Conservation (phyloP, 2,888 invertebrate genomes). For the Argyra leucocephala region DNA sequence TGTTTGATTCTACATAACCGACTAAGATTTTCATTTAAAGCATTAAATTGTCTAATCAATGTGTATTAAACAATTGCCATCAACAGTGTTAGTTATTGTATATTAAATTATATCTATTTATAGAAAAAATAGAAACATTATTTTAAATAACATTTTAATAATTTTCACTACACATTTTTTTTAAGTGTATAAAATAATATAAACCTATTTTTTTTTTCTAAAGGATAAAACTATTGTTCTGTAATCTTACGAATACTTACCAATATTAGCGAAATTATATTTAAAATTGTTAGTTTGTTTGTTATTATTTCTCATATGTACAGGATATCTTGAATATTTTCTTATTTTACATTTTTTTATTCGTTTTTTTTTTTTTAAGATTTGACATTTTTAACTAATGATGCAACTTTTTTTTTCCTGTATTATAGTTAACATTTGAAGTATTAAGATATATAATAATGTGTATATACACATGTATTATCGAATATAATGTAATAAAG, state of each 20-base stretch:
- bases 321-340: no score
- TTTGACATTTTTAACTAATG: constrained; percentile 4
- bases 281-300: not conserved
- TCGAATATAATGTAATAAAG: not conserved
- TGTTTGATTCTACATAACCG: no score
- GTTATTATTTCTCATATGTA: not conserved
- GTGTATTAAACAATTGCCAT: no score
- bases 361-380: not conserved
- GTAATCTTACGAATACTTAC: not conserved
- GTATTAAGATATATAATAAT: not conserved
- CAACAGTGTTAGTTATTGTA: no score
- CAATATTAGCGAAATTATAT: no score
- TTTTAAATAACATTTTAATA: no score
- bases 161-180: not conserved
- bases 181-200: not conserved
- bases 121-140: no score
- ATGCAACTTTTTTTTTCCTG: not conserved
- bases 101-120: no score
- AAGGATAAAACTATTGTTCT: not conserved
- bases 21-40: no score
- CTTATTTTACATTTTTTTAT: not conserved
- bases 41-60: no score
- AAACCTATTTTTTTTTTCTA: not conserved
- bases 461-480: not conserved
- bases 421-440: not conserved